Percentiles rank a stretch among this genome's conserved stretches.
phyloP scores from a whole-genome alignment of 2,113 vertebrate species.

The Ochotona princeps region DNA sequence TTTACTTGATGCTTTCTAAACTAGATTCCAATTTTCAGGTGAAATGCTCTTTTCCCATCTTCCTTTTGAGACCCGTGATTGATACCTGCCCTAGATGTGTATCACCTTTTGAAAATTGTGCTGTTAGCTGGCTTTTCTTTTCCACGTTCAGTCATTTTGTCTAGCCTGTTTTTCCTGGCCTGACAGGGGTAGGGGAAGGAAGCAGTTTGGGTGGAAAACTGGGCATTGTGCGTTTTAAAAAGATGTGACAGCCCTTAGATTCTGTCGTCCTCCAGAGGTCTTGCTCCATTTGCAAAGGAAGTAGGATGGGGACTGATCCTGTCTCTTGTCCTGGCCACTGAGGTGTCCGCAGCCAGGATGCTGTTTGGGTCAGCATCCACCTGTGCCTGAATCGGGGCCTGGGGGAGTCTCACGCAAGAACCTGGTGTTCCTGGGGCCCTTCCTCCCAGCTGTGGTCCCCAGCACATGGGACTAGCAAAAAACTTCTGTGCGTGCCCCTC shows the following conservation, averaged over 20 bases:
- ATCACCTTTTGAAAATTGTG: not conserved
- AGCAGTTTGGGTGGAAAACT: not conserved
- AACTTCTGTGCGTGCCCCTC: not conserved
- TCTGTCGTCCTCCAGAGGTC: not conserved
- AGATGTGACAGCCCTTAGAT: not conserved
- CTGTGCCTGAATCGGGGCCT: not conserved
- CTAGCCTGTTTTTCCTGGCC: not conserved
- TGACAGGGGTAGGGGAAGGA: not conserved
- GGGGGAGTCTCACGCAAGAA: not conserved
- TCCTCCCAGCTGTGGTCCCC: not conserved
- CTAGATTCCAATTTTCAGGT: not conserved
- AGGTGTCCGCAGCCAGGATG: not conserved
- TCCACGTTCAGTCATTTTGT: not conserved
- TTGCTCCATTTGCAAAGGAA: not conserved
- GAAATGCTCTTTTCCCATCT: not conserved
- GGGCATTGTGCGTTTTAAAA: not conserved
- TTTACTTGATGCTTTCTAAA: not conserved
- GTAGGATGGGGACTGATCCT: not conserved
- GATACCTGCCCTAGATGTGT: not conserved
- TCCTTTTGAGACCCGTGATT: not conserved
- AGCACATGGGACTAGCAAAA: not conserved
- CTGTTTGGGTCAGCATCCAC: not conserved
- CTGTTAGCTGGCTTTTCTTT: not conserved
- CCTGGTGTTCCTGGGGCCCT: not conserved
- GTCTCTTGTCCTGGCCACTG: not conserved